Base-by-base conservation (phyloP, 2,888 invertebrate species). In the Agrochola lychnidis region DNA sequence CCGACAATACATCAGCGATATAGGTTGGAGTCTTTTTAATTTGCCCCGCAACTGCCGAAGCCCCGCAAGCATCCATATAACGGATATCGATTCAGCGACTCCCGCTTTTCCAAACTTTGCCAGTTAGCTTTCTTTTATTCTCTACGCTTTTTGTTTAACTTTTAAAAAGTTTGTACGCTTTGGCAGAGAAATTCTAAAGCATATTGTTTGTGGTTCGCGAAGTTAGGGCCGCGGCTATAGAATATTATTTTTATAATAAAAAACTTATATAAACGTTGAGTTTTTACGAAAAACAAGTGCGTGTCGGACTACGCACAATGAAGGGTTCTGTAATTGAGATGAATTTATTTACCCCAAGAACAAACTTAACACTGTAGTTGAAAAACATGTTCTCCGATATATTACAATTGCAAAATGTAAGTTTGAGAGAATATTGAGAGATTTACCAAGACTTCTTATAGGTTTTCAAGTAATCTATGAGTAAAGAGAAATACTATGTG, bases 21-120 rank as follows among this genome's bases (percentile, higher is more conserved):
- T 78, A 81, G 76, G 74, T 77, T 81, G 79, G 72, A 85, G 56
- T 86, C 61, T 89, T 93, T 94, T 94, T 94, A 94, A 94, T 95
- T 94, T 94, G 88, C 92, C 89, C 87, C 89, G 87, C 88, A 89
- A 91, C 89, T 85, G 87, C 76, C 10, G 94, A 95, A 94, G 95
- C 93, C 94, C 0, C 78, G 77, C 51, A 57, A 40, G 87, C 85
- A 89, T 51, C 95, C 48, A 59, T 90, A 81, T 90, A 94, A 88
- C 77, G 82, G 82, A 72, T 88, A 93, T 94, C 94, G 94, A 95
- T 94, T 91, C 88, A 82, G 81, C 87, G 86, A 85, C 78, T 51
- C 76, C 68, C 73, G 88, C 88, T 91, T 91, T 91, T 89, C 89
- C 81, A 89, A 89, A 91, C 88, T 89, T 90, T 79, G 66, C 73